Base-by-base conservation (phyloP, 2,888 invertebrate species). In the Parasteatoda lunata region DNA sequence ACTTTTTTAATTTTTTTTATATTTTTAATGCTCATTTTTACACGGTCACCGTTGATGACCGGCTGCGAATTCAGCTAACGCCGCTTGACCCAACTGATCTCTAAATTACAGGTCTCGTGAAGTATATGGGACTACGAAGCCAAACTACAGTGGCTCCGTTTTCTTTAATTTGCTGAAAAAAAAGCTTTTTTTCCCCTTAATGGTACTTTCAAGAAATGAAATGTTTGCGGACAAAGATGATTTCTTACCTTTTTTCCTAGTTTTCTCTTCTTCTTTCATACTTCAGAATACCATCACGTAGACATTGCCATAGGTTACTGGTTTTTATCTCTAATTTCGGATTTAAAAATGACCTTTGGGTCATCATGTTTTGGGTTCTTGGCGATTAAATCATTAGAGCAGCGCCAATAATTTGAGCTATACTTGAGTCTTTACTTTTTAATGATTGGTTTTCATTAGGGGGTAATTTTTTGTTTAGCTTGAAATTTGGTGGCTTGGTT, bases 301-400 rank as follows among this genome's bases (percentile, higher is more conserved):
- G 64, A 65, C 59, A 52, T 79, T 71, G 79, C 79, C 84, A 85
- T 85, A 85, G 84, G 84, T 85, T 79, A 85, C 84, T 51, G 8
- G 8, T 48, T 69, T 49, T 65, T 77, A 77, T 77, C 79, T 72
- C 75, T 66, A 69, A 79, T 78, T 75, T 71, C n/a, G 9, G 66
- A 49, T 30, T 30, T 7, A 48, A 71, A 65, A 77, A 6, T 68
- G 52, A 59, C 9, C 8, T 73, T 15, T 7, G 48, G 75, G 70
- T 75, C 81, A 76, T 49, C 51, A 48, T 49, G 15, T 30, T 30
- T 30, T 30, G 30, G 30, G n/a, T 15, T 9, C 51, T 66, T 52
- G 68, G 76, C 54, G 84, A 85, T 85, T 85, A 85, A 85, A 85
- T 85, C 84, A 85, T 85, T 85, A 85, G 52, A 77, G 59, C 49